Base-by-base conservation (phyloP, 2,888 invertebrate species). In the Phengaris arion region DNA sequence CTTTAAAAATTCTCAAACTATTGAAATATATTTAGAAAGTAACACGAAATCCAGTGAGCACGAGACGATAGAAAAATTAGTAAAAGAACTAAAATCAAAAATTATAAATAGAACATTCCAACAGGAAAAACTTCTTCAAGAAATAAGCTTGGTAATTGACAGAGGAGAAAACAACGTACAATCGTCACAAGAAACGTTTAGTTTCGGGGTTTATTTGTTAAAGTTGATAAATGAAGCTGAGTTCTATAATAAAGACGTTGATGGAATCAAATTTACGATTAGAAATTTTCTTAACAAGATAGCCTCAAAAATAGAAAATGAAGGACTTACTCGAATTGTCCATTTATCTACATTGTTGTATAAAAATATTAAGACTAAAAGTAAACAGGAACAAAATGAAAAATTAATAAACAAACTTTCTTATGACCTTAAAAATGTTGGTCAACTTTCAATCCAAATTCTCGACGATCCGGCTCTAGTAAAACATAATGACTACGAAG, bases 51-150 rank as follows among this genome's bases (percentile, higher is more conserved):
- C 35, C 3, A 12, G 10, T 22, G 72, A 72, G 52, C 72, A 13
- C 22, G 22, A 6, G 7, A 54, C 22, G 6, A 72, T 72, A 52
- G 72, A 72, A 72, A 72, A 52, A 8, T 72, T 72, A 13, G 13
- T 72, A 35, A 52, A 6, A 13, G 22, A 52, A 54, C 12, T 72
- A 52, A 52, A 72, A 54, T 52, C 51, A 54, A 72, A 72, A 52
- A 22, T 72, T 35, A 52, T 6, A 35, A 72, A 22, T 22, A 54
- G 35, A 72, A 54, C 72, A 35, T 51, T 35, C 8, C 72, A 72
- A 12, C 72, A 72, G 54, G 52, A 72, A 8, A 72, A 72, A 72
- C 10, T 52, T 13, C n/a, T 72, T 54, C 22, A 72, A 72, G 72
- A 72, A 52, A 72, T 72, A 22, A 52, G 22, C 35, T 52, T 15